Evolutionary conservation across 2,113 vertebrate genomes (phyloP).

Genomic region (Datnioides undecimradiatus): DNA sequence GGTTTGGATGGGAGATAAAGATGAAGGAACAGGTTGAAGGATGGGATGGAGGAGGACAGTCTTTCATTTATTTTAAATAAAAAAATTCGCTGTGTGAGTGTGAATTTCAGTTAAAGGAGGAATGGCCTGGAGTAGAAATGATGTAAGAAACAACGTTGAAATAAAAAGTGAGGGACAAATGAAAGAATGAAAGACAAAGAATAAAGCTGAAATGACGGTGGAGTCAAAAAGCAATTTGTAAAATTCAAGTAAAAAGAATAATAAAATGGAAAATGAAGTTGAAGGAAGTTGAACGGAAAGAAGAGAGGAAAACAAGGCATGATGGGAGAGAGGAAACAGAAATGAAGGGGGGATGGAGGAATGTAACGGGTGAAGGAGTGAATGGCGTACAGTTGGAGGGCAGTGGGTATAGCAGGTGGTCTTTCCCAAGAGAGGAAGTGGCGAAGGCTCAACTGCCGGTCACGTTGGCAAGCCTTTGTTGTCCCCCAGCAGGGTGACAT

Average conservation of each 20-base stretch:
- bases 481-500: slow-evolving; percentile 51
- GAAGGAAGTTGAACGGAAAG: background rate
- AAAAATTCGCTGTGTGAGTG: too few species aligned
- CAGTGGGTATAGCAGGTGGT: background rate
- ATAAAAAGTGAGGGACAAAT: background rate
- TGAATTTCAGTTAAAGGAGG: too few species aligned
- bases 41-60: background rate
- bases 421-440: background rate
- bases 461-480: background rate
- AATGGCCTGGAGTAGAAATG: background rate
- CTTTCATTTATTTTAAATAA: too few species aligned
- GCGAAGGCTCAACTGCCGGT: slow-evolving; percentile 19
- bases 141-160: too few species aligned
- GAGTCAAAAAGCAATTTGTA: background rate
- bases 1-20: background rate
- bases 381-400: background rate
- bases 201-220: background rate
- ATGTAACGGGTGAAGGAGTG: background rate
- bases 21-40: background rate
- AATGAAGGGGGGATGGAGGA: background rate
- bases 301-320: background rate
- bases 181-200: background rate
- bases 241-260: background rate
- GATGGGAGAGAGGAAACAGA: background rate
- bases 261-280: background rate